Base-by-base conservation (phyloP, 2,113 vertebrate genomes). In the Seriola dumerili region DNA sequence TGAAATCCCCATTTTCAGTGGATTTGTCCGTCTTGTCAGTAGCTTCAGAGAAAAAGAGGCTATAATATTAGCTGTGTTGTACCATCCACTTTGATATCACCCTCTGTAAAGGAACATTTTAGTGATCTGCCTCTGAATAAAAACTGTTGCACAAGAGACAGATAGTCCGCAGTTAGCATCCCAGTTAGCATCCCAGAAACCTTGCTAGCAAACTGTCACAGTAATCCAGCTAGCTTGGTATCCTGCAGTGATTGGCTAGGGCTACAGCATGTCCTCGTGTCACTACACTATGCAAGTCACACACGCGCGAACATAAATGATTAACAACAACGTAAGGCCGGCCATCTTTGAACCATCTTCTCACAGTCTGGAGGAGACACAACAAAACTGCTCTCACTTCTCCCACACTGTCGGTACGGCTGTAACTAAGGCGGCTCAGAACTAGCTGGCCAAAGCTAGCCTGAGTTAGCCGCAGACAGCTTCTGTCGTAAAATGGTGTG, bases 351-450 rank as follows among this genome's bases (percentile, higher is more conserved):
- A 29, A 29, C 25, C 25, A 29, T 29, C 25, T 29, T 29, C 34
- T 36, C 34, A 36, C 34, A 36, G 34, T 36, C 34, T 36, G 34
- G 12, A 19, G 34, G 25, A 16, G 76, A 67, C 23, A n/a, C 32
- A 0, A 2, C 1, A 8, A 29, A 55, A 12, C 17, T 1, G 13
- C 1, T 5, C 13, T 1, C 4, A 9, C 40, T 0, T 1, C 0
- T 0, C 16, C 7, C 5, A 2, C 0, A 11, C 4, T 1, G 21
- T 5, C 66, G 1, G 11, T 12, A 0, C n/a, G 0, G 2, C 12
- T 21, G 36, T 13, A 4, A 5, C 0, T 3, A 29, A 29, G 25
- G 25, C 25, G 25, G 2, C 25, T 29, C 25, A 29, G 25, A 29
- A 29, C 25, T 29, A 29, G 25, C 25, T 2, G 25, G 25, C 34